phyloP scores from a whole-genome alignment of 2,888 invertebrate genomes.

The Kuschelorhynchus macadamiae region DNA sequence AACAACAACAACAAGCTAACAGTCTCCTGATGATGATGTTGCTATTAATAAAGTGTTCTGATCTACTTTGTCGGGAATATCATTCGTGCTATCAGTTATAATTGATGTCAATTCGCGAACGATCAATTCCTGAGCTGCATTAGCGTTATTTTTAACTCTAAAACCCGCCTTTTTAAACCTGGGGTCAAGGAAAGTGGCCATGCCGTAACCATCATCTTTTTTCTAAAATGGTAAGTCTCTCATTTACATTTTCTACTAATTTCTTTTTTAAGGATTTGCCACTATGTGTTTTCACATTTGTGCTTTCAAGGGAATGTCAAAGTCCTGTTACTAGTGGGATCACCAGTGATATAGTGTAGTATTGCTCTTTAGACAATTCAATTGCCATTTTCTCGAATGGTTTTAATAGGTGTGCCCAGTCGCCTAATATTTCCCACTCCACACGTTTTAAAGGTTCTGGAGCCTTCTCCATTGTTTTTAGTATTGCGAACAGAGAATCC shows the following conservation, averaged over 20 bases:
- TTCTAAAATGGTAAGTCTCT: conserved; percentile 45
- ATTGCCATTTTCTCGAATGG: too few species aligned
- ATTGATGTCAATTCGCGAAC: conserved; percentile 6
- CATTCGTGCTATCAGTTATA: conserved; percentile 10
- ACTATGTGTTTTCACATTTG: conserved; percentile 27
- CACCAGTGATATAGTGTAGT: too few species aligned
- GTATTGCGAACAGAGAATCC: too few species aligned
- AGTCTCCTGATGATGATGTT: background rate
- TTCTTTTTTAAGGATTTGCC: conserved; percentile 39
- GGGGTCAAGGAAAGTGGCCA: conserved; percentile 53
- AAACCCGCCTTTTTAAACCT: conserved; percentile 52
- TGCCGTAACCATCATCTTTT: conserved; percentile 50
- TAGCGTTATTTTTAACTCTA: conserved; percentile 26
- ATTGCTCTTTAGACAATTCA: too few species aligned
- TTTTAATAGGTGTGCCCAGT: too few species aligned
- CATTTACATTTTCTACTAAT: conserved; percentile 41
- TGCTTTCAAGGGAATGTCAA: conserved; percentile 39
- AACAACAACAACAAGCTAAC: conserved; percentile 6
- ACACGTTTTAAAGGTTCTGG: too few species aligned
- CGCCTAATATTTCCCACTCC: too few species aligned
- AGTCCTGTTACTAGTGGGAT: too few species aligned
- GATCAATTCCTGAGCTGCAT: conserved; percentile 3
- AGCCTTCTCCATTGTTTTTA: too few species aligned
- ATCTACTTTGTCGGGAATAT: conserved; percentile 9
- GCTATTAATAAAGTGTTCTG: background rate